Evolutionary conservation across 2,888 invertebrate genomes (phyloP).

Genomic region (Trichogramma evanescens): DNA sequence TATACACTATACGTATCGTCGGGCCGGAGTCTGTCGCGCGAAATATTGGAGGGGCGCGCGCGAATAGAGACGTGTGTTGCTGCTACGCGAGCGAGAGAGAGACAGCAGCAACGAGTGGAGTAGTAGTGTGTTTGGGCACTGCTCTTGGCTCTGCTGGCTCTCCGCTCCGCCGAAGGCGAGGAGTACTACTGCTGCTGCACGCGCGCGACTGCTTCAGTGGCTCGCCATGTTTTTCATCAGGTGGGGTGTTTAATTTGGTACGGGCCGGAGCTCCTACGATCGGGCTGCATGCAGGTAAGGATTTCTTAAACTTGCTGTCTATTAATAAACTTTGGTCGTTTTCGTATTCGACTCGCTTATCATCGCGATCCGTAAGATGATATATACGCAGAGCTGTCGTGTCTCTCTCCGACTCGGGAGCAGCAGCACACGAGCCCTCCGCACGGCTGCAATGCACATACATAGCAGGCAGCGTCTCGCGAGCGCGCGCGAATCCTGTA

Average conservation of each 20-base stretch:
- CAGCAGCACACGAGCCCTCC: no score
- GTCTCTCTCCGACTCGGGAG: no score
- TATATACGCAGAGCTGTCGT: no score
- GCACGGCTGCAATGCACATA: no score
- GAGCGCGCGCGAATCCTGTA: no score
- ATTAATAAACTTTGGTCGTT: neutral
- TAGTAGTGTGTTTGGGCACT: no score
- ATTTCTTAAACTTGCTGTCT: neutral
- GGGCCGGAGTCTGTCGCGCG: neutral
- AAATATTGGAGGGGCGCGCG: conserved; percentile 13
- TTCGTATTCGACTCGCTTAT: neutral
- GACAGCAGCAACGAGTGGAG: neutral
- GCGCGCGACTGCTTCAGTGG: conserved; percentile 31
- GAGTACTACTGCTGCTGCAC: neutral
- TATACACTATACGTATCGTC: no score
- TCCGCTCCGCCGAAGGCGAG: no score
- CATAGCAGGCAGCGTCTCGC: no score
- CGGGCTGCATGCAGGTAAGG: conserved; percentile 46
- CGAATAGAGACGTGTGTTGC: no score
- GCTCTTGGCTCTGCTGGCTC: no score
- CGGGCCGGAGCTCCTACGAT: conserved; percentile 49
- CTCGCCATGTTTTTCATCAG: conserved; percentile 74
- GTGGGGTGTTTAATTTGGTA: conserved; percentile 56
- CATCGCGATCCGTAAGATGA: neutral
- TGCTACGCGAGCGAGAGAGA: neutral